These are phyloP conservation scores for Agrochola lota DNA, from an alignment of 2,888 invertebrate species.

Conservation along the genomic window DNA sequence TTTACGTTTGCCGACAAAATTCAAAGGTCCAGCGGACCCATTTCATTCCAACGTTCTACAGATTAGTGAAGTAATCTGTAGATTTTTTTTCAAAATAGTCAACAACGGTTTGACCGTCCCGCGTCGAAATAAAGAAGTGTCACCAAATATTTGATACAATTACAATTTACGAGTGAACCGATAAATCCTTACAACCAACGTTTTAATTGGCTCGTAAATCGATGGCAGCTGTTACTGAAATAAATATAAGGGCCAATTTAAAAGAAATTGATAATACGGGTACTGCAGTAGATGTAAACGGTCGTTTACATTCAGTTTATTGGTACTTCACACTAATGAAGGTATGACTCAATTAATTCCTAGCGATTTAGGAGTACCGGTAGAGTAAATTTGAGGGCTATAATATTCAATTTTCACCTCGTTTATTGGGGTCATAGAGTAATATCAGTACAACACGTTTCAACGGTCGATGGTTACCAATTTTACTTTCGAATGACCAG, in stretches of 20 bases:
- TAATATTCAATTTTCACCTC: conserved; percentile 28
- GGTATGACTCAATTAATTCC: conserved; percentile 57
- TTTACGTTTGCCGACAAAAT: conserved; percentile 35
- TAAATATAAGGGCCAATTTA: conserved; percentile 85
- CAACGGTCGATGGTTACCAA: conserved; percentile 16
- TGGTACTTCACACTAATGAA: conserved; percentile 65
- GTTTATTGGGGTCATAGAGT: conserved; percentile 33
- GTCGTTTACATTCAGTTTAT: conserved; percentile 67
- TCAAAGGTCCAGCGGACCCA: conserved; percentile 17
- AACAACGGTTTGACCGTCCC: conserved; percentile 30
- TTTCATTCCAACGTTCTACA: conserved; percentile 27
- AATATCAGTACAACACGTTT: conserved; percentile 18
- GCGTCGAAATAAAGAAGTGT: conserved; percentile 45
- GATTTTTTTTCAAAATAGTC: conserved; percentile 36
- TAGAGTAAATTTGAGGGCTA: conserved; percentile 12
- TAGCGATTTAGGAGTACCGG: conserved; percentile 10
- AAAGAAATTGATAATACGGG: conserved; percentile 83
- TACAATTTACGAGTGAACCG: conserved; percentile 67
- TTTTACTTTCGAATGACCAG: conserved; percentile 40
- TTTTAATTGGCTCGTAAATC: conserved; percentile 87
- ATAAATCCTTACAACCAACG: conserved; percentile 69
- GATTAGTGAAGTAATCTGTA: conserved; percentile 18
- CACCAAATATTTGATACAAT: conserved; percentile 63
- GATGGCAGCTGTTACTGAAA: conserved; percentile 83
- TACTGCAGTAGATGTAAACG: conserved; percentile 72